Percentiles rank a stretch among this genome's conserved stretches.
Evolutionary conservation across 2,888 invertebrate genomes (phyloP).

Genomic region (Acrocyrtus sp.): DNA sequence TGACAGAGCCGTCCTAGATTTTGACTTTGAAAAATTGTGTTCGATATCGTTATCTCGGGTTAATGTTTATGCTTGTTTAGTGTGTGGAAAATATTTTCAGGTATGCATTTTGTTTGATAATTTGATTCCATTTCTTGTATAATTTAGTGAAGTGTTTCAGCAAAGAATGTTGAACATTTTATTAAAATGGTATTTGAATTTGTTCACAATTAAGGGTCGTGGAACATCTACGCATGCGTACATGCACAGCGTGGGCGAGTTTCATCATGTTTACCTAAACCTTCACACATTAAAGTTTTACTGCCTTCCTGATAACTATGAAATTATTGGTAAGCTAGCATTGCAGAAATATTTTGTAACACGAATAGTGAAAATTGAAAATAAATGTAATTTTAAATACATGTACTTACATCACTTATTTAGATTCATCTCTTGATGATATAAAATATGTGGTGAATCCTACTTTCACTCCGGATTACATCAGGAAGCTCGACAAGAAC

Average conservation of each 20-base stretch:
- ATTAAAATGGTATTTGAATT: background rate
- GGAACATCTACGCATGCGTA: constrained; percentile 99
- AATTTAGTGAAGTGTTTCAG: background rate
- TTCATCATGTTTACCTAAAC: constrained; percentile 98
- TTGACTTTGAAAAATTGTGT: constrained; percentile 99
- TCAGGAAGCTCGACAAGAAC: constrained; percentile 80
- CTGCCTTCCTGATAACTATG: constrained; percentile 99
- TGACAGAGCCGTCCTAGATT: constrained; percentile 95
- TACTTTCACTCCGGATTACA: constrained; percentile 87
- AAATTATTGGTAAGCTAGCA: constrained; percentile 89
- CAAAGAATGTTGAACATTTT: background rate
- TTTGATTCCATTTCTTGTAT: background rate
- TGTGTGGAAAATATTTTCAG: constrained; percentile 98
- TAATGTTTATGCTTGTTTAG: constrained; percentile 98
- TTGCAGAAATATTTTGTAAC: too few relatives aligned
- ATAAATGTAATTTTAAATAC: too few relatives aligned
- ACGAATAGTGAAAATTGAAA: too few relatives aligned
- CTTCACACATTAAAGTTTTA: constrained; percentile 97
- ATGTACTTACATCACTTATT: too few relatives aligned
- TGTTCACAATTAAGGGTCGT: constrained; percentile 74
- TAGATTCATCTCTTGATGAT: constrained; percentile 95
- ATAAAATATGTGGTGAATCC: constrained; percentile 99
- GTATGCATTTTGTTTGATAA: constrained; percentile 65
- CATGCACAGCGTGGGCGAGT: constrained; percentile 97
- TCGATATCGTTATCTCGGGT: constrained; percentile 97